Base-by-base conservation (phyloP, 1,140 invertebrate genomes). In the Hyposmocoma kahamanoa region DNA sequence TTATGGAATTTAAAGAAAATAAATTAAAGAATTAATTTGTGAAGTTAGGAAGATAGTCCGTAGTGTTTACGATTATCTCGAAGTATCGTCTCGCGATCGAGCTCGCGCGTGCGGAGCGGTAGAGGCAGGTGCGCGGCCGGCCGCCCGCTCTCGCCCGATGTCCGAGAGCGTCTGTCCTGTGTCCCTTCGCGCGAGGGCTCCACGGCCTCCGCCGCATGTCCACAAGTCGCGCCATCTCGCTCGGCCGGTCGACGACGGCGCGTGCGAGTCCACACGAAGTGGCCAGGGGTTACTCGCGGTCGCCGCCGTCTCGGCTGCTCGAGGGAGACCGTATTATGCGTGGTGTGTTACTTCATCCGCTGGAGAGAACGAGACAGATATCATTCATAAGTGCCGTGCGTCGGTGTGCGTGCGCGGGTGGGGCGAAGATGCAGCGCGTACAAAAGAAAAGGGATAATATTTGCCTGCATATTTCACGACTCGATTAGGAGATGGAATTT, bases 401-500 rank as follows among this genome's bases (percentile, higher is more conserved):
- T 79, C 62, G 67, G 82, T 81, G 80, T 85, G 78, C 80, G 78
- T 84, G 76, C 75, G 79, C 77, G 82, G 76, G 82, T 84, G 82
- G 80, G 80, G 80, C 80, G 76, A 80, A 78, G 73, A 83, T 84
- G 81, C 81, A 84, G 51, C 79, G 74, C 75, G 74, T 74, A 77
- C 77, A 80, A 83, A 83, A 84, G 76, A 83, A 84, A 83, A 81
- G 75, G 79, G 77, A 83, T 83, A 83, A 84, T 84, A 84, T 84
- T 84, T 84, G 81, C 81, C 67, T 84, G 81, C 81, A 84, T 84
- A 83, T 83, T 84, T 84, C 79, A 84, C 83, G 81, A 84, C 81
- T 84, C 81, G 81, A 84, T 84, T 84, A 85, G 75, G 74, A 81
- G 79, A 85, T 85, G 82, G 81, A 84, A 84, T 85, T 85, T 85